These are phyloP conservation scores for Myocastor coypus DNA, from an alignment of 2,113 vertebrate species.

Conservation along the genomic window DNA sequence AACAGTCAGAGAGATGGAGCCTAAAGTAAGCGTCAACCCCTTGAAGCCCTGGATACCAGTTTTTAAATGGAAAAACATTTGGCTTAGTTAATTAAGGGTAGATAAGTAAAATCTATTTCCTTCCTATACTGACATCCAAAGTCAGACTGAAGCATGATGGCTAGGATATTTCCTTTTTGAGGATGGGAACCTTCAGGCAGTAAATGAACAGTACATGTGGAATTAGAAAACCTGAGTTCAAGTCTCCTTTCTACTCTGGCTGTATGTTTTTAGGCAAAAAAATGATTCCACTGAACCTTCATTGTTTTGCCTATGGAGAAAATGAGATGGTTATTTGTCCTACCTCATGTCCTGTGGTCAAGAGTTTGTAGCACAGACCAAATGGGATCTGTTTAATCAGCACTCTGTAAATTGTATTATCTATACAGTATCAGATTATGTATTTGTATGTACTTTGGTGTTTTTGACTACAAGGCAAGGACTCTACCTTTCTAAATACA, in stretches of 20 bases:
- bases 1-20: background rate
- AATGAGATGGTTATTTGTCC: slow-evolving; percentile 22
- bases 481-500: background rate
- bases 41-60: background rate
- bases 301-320: slow-evolving; percentile 3
- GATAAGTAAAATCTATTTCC: background rate
- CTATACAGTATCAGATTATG: background rate
- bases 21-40: background rate
- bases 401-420: background rate
- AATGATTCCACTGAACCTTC: background rate
- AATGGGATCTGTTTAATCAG: background rate
- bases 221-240: background rate
- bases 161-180: background rate
- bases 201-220: background rate
- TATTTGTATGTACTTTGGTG: background rate
- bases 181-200: background rate
- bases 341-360: fast-evolving
- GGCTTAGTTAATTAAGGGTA: background rate
- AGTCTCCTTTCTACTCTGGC: background rate
- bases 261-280: background rate
- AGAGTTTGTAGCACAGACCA: background rate
- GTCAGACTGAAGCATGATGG: background rate
- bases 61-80: background rate
- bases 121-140: background rate
- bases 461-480: background rate